Evolutionary conservation across 2,113 vertebrate species (phyloP).

Genomic region (Lasiurus cinereus): DNA sequence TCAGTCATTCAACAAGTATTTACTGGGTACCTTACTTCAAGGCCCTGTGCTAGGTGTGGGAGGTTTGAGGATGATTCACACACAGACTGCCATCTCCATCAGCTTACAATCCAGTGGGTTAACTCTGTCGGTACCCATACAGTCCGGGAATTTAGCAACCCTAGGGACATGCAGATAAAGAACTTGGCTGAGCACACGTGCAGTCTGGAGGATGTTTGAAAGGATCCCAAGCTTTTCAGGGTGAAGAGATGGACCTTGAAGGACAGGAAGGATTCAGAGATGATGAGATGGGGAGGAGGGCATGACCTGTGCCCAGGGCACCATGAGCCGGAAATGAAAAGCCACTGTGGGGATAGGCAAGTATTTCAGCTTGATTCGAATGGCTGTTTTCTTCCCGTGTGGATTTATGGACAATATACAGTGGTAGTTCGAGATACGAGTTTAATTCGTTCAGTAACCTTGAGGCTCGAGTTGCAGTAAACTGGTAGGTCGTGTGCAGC

Average conservation of each 20-base stretch:
- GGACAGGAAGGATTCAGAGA: neutral
- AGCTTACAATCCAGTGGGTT: neutral
- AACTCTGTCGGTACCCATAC: neutral
- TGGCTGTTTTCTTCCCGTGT: neutral
- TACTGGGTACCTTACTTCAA: neutral
- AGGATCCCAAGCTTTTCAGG: neutral
- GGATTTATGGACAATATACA: neutral
- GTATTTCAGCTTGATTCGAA: neutral
- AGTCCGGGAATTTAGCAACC: neutral
- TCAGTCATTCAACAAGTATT: neutral
- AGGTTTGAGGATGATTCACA: neutral
- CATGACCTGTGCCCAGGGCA: neutral
- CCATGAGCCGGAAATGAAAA: neutral
- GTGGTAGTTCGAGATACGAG: too few relatives aligned
- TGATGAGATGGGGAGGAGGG: neutral
- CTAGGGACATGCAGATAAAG: neutral
- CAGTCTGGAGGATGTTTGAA: neutral
- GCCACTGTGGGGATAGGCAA: neutral
- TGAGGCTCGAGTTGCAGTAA: too few relatives aligned
- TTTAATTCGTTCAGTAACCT: too few relatives aligned
- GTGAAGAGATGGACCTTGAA: neutral
- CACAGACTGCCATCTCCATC: neutral
- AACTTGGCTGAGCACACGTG: neutral
- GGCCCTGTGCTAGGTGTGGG: neutral
- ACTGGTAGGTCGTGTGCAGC: too few relatives aligned